Percentiles rank a stretch among this genome's conserved stretches.
Conservation (phyloP, 2,888 invertebrate genomes). For the Epinotia demarniana region DNA sequence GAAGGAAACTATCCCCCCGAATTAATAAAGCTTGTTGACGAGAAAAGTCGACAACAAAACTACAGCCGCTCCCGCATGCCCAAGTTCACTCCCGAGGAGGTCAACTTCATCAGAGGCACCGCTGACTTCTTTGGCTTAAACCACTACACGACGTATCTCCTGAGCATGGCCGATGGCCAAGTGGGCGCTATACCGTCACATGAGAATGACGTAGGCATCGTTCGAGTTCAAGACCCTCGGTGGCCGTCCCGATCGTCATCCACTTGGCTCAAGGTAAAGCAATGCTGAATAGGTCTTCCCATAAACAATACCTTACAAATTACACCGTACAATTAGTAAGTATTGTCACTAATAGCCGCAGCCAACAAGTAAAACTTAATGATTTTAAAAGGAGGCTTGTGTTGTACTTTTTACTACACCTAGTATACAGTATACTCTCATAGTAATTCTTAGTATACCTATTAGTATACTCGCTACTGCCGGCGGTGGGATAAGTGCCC, state of each 20-base stretch:
- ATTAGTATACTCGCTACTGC: too few relatives aligned
- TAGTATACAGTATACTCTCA: too few relatives aligned
- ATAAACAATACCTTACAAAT: slow-evolving; percentile 12
- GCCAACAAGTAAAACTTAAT: neutral
- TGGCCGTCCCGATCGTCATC: slow-evolving; percentile 87
- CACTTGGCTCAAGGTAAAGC: slow-evolving; percentile 85
- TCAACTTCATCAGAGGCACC: slow-evolving; percentile 74
- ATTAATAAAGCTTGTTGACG: slow-evolving; percentile 80
- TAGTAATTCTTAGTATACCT: too few relatives aligned
- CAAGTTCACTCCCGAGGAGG: slow-evolving; percentile 80
- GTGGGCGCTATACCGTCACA: slow-evolving; percentile 83
- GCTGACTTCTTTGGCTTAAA: slow-evolving; percentile 82
- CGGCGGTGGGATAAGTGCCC: too few relatives aligned
- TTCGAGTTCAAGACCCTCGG: slow-evolving; percentile 80
- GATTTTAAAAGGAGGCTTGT: slow-evolving; percentile 5
- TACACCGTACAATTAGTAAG: slow-evolving; percentile 8
- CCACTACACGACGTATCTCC: slow-evolving; percentile 79
- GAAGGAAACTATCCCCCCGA: slow-evolving; percentile 85
- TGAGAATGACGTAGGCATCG: slow-evolving; percentile 86
- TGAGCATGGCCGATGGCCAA: slow-evolving; percentile 73
- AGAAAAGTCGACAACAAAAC: slow-evolving; percentile 82
- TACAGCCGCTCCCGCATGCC: slow-evolving; percentile 84
- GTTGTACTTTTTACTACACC: neutral
- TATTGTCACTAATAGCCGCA: slow-evolving; percentile 21
- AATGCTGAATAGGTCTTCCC: slow-evolving; percentile 5